Evolutionary conservation across 2,888 invertebrate species (phyloP), one percentile per base, ranked within the genome.

Genomic region (Melanophora roralis): DNA sequence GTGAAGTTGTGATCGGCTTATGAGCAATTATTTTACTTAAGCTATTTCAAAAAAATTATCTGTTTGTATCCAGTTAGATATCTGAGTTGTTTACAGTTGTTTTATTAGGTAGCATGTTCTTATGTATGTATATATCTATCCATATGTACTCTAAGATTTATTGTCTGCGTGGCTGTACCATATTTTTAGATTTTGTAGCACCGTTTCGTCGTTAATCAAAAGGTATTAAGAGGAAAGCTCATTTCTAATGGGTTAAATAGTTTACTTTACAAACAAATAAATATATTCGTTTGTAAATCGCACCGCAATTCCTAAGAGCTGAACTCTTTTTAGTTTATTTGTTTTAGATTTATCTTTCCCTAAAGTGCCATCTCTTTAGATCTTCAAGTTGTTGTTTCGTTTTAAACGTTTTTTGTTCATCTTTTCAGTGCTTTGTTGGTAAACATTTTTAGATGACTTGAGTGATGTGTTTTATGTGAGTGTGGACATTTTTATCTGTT

Each of bases 401-500:
- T 12, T 75, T 21, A 5, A 5, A 53, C 21, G 38, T 38, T 51
- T 51, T 3, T 1, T 49, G 21, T 40, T 55, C 1, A 27, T 27
- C 27, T 27, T 27, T 27, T 27, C 27, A 23, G 11, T 43, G 7
- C 34, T 14, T 59, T 67, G 45, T 40, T 59, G 38, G 36, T 38
- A 32, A 55, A 62, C 68, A 43, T 34, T 69, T 38, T 57, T 23
- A 72, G 80, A 76, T 76, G 72, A 43, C 72, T 80, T 80, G 80
- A 80, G 62, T 80, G 80, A 80, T 80, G 80, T 80, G 65, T 80
- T 80, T 72, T 51, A 68, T 68, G 68, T 67, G 72, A 80, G 76
- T 80, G 80, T 76, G 72, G 75, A 81, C 79, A 81, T 45, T 80
- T 81, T 81, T 81, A 83, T 83, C 83, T 80, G 55, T 80, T 75